Evolutionary conservation across 2,113 vertebrate species (phyloP), one percentile per base, ranked within the genome.

Genomic region (Lophotis ruficrista): DNA sequence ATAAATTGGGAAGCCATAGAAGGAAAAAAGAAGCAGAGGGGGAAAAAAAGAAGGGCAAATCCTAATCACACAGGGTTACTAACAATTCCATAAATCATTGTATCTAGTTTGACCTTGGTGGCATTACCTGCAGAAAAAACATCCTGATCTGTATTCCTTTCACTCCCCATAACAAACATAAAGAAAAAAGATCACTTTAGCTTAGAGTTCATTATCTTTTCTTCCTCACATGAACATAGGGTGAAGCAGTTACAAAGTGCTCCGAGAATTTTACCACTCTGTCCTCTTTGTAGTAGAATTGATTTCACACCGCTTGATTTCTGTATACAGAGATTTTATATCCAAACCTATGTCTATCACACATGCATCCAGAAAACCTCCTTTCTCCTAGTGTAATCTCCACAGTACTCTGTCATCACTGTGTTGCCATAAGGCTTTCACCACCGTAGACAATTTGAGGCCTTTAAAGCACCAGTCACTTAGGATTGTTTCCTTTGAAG

Each of bases 41-140:
- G 41, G 16, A 43, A 2, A 78, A 47, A 75, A 91, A 41, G 58
- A 18, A 86, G 37, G 41, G 57, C 28, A 94, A 89, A 73, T 66
- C 71, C 41, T 61, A 83, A 89, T 90, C 70, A 89, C 9, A 25
- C 23, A 83, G 79, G 64, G 31, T 94, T 89, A 73, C 69, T 94
- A 93, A 90, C 56, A 89, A 77, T 92, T 96, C 86, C 51, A 86
- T 91, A 95, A 97, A 92, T 96, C 79, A 94, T 84, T 15, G 19
- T 87, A 87, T 89, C 70, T 43, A 93, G 60, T 33, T 62, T 94
- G 89, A 96, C 93, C 84, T 83, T 66, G 30, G 8, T 89, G 76
- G 53, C 87, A 79, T 89, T 83, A 87, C 53, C 45, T 89, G 50
- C 38, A 96, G 85, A 97, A 96, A 92, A 77, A 90, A 12, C 50